A percentile compares a stretch with the other conserved stretches of the same genome.
phyloP scores from a whole-genome alignment of 2,888 invertebrate species.

The Leucoma salicis region DNA sequence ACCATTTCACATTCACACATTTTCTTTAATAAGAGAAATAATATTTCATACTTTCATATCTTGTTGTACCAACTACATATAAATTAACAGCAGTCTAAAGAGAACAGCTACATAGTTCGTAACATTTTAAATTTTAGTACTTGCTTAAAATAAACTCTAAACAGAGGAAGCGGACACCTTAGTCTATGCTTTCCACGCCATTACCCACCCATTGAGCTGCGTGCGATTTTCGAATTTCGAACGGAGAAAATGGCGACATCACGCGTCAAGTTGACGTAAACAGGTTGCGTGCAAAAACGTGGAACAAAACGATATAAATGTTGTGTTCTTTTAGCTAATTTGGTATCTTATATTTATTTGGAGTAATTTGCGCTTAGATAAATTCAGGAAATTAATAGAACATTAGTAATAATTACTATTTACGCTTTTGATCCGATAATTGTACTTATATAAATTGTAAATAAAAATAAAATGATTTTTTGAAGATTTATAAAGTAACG shows the following conservation, averaged over 20 bases:
- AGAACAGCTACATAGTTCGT: constrained; percentile 20
- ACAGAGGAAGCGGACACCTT: constrained; percentile 52
- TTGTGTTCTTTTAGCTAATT: constrained; percentile 29
- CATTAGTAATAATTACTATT: too few relatives aligned
- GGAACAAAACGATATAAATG: constrained; percentile 35
- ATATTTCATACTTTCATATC: too few relatives aligned
- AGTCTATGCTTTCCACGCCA: constrained; percentile 73
- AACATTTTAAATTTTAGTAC: constrained; percentile 30
- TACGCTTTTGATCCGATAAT: too few relatives aligned
- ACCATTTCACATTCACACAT: too few relatives aligned
- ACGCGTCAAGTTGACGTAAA: constrained; percentile 56
- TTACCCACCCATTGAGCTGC: constrained; percentile 63
- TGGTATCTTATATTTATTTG: constrained; percentile 10
- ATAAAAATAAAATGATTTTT: constrained; percentile 2
- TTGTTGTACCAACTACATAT: too few relatives aligned
- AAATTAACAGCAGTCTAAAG: constrained; percentile 10
- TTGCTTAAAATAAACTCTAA: constrained; percentile 32
- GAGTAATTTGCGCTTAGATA: too few relatives aligned
- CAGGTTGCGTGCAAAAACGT: constrained; percentile 40
- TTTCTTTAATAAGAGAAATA: too few relatives aligned
- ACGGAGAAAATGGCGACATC: constrained; percentile 57
- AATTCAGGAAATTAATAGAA: too few relatives aligned
- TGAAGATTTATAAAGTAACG: constrained; percentile 14
- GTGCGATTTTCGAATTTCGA: constrained; percentile 68
- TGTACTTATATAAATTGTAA: too few relatives aligned